A percentile compares a stretch with the other conserved stretches of the same genome.
phyloP scores from a whole-genome alignment of 2,797 vertebrate genomes.

The Sebastes kiyomatsui region DNA sequence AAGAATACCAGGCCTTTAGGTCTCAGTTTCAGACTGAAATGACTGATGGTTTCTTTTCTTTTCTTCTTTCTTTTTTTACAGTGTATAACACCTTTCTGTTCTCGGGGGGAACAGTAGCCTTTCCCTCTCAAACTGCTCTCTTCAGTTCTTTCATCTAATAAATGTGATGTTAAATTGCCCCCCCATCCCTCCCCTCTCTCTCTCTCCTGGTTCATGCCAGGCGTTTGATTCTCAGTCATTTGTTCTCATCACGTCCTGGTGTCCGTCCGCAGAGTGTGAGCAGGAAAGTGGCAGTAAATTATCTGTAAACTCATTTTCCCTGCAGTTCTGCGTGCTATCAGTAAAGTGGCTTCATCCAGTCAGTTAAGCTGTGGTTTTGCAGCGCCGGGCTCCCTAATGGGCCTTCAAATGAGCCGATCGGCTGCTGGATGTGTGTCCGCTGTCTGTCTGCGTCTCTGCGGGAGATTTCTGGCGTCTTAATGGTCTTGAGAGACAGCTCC shows the following conservation, averaged over 20 bases:
- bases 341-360: conserved; percentile 38
- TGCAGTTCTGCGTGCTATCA: conserved; percentile 1
- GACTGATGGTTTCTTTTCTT: not conserved
- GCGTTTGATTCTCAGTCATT: conserved; percentile 9
- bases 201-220: not conserved
- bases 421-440: conserved; percentile 10
- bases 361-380: not conserved
- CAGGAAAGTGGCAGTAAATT: conserved; percentile 42
- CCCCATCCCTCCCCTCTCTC: too few relatives aligned
- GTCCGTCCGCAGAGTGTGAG: not conserved
- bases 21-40: not conserved
- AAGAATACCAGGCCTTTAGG: not conserved
- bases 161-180: not conserved
- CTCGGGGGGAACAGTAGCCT: not conserved
- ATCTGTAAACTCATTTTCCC: conserved; percentile 28
- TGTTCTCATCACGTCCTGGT: conserved; percentile 29
- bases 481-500: conserved; percentile 41
- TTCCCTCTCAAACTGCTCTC: not conserved
- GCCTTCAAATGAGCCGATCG: conserved; percentile 12
- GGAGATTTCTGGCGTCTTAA: conserved; percentile 42
- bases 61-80: not conserved
- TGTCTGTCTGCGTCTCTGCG: not conserved
- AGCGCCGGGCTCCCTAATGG: conserved; percentile 16
- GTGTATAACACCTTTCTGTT: not conserved
- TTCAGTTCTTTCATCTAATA: not conserved